Base-by-base conservation (phyloP, 2,888 invertebrate genomes). In the Danaus chrysippus region DNA sequence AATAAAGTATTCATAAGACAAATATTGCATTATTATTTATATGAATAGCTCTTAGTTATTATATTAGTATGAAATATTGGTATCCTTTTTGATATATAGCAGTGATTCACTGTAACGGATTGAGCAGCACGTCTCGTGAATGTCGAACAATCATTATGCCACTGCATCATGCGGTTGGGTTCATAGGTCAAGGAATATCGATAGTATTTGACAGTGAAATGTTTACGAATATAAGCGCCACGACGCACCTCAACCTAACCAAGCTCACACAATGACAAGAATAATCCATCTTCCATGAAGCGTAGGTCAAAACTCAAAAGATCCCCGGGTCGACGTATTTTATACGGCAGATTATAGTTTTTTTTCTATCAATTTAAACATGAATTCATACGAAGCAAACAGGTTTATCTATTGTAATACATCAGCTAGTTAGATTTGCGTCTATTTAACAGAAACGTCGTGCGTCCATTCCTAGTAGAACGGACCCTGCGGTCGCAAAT, bases 201-300 rank as follows among this genome's bases (percentile, higher is more conserved):
- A 83, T 84, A 84, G 81, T 78, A 83, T 87, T 84, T 84, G 86
- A 87, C 87, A 87, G 84, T 86, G 82, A 87, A 82, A 86, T 76
- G 77, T 76, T 76, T 73, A 74, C 75, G 74, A 74, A 75, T 70
- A 73, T 73, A 72, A 72, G 68, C 72, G 70, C 68, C 71, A 73
- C 68, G 68, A 70, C 72, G 71, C 68, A 71, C 72, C 74, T 70
- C 75, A 74, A 76, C 75, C 78, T 73, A 74, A 72, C 68, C 70
- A 71, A 64, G 57, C 58, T 57, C 74, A 74, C 65, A 78, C 76
- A 79, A 76, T 77, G 77, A 76, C 71, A 74, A 71, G 73, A 75
- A 74, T 81, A 81, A 86, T 87, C 80, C 77, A 85, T 84, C 83
- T 79, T 73, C 72, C 71, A 62, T 66, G 77, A 76, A 71, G 73